Evolutionary conservation across 2,888 invertebrate genomes (phyloP).

Genomic region (Meta bourneti): DNA sequence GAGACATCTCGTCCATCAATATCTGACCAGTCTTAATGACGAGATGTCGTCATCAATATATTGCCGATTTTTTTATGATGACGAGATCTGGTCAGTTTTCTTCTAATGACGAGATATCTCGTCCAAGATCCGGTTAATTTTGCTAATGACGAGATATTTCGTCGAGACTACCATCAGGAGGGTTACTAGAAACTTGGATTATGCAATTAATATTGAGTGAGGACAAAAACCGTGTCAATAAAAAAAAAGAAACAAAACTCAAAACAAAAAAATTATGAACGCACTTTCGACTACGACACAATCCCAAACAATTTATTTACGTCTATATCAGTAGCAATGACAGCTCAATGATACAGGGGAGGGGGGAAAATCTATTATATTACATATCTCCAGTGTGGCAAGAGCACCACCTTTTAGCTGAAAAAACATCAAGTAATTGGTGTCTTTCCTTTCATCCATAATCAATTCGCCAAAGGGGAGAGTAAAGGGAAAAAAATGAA

Average conservation of each 20-base stretch:
- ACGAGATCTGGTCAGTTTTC: no score
- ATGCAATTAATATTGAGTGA: not conserved
- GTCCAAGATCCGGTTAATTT: no score
- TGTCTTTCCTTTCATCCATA: slow-evolving; percentile 12
- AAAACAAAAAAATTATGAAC: not conserved
- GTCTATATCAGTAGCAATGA: not conserved
- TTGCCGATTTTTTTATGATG: no score
- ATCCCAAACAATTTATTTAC: not conserved
- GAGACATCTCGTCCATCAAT: no score
- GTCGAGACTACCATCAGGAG: not conserved
- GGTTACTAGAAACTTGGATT: not conserved
- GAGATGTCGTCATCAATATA: no score
- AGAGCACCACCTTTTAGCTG: not conserved
- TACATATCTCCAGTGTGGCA: not conserved
- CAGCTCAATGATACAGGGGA: not conserved
- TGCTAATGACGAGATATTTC: not conserved
- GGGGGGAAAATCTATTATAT: not conserved
- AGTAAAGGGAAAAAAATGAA: not conserved
- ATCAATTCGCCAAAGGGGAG: slow-evolving; percentile 1
- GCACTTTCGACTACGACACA: not conserved
- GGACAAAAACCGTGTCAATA: not conserved
- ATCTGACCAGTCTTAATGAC: no score
- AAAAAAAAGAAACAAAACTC: not conserved
- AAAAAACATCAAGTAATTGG: slow-evolving; percentile 2
- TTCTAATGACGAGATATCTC: no score